Percentiles rank a stretch among this genome's conserved stretches.
phyloP scores from a whole-genome alignment of 2,113 vertebrate species.

The Elephas maximus region DNA sequence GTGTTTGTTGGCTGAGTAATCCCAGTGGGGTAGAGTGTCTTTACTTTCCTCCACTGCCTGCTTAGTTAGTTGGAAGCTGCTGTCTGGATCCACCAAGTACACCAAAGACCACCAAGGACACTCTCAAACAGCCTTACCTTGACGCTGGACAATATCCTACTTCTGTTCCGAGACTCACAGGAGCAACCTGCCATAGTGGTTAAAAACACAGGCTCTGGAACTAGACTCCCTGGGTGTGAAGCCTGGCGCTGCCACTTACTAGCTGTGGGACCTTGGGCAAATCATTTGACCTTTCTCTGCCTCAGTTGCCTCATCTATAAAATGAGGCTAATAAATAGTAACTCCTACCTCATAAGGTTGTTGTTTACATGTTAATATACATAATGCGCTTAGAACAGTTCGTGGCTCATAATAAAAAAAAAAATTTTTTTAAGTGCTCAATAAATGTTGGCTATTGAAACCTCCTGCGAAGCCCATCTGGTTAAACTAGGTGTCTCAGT shows the following conservation, averaged over 20 bases:
- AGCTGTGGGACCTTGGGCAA: background rate
- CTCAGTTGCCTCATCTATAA: background rate
- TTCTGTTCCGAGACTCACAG: background rate
- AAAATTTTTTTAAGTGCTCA: background rate
- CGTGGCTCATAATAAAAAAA: background rate
- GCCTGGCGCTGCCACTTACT: background rate
- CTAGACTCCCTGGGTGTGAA: background rate
- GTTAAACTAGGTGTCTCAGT: background rate
- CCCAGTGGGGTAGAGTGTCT: background rate
- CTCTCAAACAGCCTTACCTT: background rate
- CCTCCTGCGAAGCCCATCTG: background rate
- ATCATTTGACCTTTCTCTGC: conserved; percentile 6
- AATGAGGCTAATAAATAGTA: background rate
- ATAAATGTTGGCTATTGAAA: background rate
- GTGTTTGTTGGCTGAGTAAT: background rate
- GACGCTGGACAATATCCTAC: background rate
- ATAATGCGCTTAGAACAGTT: background rate
- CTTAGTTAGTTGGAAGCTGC: background rate
- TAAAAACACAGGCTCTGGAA: background rate
- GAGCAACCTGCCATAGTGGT: background rate
- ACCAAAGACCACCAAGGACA: background rate
- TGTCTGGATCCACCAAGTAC: background rate
- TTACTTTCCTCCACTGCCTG: background rate
- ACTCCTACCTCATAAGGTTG: background rate
- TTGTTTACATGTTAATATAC: background rate